Base-by-base conservation (phyloP, 2,888 invertebrate species). In the Myopa testacea region DNA sequence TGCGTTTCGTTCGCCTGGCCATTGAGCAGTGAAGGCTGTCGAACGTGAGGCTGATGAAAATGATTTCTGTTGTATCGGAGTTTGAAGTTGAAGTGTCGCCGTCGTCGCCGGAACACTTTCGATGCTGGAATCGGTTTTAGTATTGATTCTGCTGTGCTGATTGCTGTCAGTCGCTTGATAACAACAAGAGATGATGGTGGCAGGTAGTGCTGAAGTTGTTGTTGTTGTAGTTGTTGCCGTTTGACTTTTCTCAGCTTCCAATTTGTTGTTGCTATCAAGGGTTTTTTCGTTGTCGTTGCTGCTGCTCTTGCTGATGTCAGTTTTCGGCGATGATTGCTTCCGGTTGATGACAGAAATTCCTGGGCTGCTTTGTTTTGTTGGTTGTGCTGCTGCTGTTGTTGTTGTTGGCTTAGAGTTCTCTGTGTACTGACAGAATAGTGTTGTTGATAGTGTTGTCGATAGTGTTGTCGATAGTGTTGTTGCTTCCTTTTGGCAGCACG, bases 311-410 rank as follows among this genome's bases (percentile, higher is more conserved):
- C 26, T 26, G 26, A 26, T 52, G 38, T 16, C 6, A 77, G n/a
- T 79, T 72, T 58, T 72, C 50, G 58, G 81, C 50, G 77, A 80
- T 81, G 82, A 79, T 86, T 85, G 86, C 81, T 85, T 86, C 82
- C 86, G 85, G 79, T 84, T 79, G 80, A 79, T 80, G 80, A 78
- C 76, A 63, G 52, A 26, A 65, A 63, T 71, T 73, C 73, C 77
- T 60, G 76, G 70, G 60, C 67, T 63, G 62, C 52, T 73, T 76
- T 75, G 80, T 75, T 75, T 65, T 71, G 71, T 65, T 75, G 34
- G 65, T 79, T 67, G 76, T 73, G 72, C 78, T 82, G 78, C 77
- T 79, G 71, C 80, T 79, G 81, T 78, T 80, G 69, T 78, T 84
- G 83, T 75, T 77, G 77, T 69, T 78, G 74, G 55, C 69, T 75